Evolutionary conservation across 2,797 vertebrate genomes (phyloP).

Genomic region (Pachyuromys duprasi): DNA sequence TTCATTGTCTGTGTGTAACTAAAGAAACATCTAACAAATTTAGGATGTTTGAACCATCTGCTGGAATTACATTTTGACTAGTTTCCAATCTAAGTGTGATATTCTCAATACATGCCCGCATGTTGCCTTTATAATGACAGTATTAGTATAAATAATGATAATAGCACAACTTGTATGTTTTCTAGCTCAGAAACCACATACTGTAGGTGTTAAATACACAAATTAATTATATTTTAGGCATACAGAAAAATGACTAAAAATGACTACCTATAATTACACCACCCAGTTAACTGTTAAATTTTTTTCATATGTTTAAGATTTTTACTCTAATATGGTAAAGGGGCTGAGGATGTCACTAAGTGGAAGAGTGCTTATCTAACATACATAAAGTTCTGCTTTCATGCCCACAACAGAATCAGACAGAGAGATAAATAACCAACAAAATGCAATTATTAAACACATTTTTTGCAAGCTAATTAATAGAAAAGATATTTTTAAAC

Average conservation of each 20-base stretch:
- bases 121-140: background rate
- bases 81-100: background rate
- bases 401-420: background rate
- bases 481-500: background rate
- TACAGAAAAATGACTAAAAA: conserved; percentile 22
- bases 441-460: background rate
- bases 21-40: background rate
- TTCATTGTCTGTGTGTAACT: conserved; percentile 9
- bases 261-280: background rate
- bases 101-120: background rate
- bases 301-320: conserved; percentile 5
- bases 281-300: background rate
- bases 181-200: conserved; percentile 23
- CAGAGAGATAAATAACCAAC: background rate
- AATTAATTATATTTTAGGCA: conserved; percentile 10
- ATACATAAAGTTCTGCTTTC: background rate
- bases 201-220: conserved; percentile 14
- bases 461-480: background rate
- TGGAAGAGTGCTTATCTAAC: background rate
- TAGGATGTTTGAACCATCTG: background rate
- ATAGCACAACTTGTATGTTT: background rate
- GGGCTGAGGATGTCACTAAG: background rate
- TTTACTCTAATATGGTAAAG: background rate
- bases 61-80: background rate
- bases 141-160: conserved; percentile 9